Evolutionary conservation across 2,797 vertebrate genomes (phyloP).

Genomic region (Acanthurus tractus): DNA sequence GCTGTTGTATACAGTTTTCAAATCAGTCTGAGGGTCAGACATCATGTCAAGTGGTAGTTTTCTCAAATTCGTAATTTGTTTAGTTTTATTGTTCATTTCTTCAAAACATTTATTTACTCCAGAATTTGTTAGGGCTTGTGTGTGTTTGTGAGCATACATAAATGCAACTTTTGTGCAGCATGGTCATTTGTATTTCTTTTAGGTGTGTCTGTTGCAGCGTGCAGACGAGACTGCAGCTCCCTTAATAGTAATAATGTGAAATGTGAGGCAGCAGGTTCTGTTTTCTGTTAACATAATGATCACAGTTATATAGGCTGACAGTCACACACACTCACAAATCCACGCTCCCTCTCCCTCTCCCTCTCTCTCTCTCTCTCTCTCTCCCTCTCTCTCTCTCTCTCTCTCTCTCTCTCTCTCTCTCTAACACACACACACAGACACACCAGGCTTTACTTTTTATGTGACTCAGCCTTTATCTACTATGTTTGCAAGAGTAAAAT

Average conservation of each 20-base stretch:
- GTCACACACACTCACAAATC: conserved; percentile 18
- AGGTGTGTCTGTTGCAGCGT: conserved; percentile 21
- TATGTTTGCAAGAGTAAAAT: background rate
- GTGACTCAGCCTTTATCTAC: background rate
- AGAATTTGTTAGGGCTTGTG: background rate
- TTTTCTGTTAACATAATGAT: conserved; percentile 82
- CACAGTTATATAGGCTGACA: conserved; percentile 74
- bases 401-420: too few relatives aligned
- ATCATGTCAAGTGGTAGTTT: too few relatives aligned
- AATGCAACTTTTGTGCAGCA: conserved; percentile 49
- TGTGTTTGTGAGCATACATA: conserved; percentile 26
- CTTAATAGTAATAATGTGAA: conserved; percentile 78
- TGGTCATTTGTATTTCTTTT: background rate
- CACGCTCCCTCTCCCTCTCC: background rate
- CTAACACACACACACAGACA: background rate
- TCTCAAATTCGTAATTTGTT: too few relatives aligned
- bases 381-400: too few relatives aligned
- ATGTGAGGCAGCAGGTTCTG: conserved; percentile 79
- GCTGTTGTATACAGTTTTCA: too few relatives aligned
- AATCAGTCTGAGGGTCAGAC: too few relatives aligned
- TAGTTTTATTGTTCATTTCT: too few relatives aligned
- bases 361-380: too few relatives aligned
- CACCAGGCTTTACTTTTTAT: background rate
- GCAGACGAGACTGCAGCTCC: conserved; percentile 55
- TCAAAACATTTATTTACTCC: too few relatives aligned